Percentiles rank a stretch among this genome's conserved stretches.
Evolutionary conservation across 2,888 invertebrate genomes (phyloP).

Genomic region (Xestobium rufovillosum): DNA sequence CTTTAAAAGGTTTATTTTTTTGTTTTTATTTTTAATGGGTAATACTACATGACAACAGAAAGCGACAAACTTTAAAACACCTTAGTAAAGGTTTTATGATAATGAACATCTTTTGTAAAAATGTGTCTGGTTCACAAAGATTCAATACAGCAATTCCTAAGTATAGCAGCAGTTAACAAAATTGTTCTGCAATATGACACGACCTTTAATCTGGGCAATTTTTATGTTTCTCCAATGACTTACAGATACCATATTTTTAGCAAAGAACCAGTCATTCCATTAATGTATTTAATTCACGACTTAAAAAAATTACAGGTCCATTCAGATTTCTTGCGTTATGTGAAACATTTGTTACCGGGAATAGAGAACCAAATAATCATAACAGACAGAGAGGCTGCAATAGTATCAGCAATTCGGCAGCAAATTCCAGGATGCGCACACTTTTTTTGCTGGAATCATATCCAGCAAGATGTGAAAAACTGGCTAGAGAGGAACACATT

Average conservation of each 20-base stretch:
- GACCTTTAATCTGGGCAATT: conserved; percentile 14
- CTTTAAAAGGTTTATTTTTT: too few species aligned
- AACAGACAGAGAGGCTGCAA: conserved; percentile 11
- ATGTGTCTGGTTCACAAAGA: too few species aligned
- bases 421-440: conserved; percentile 3
- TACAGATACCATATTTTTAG: conserved; percentile 8
- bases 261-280: conserved; percentile 8
- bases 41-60: too few species aligned
- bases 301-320: conserved; percentile 8
- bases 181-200: conserved; percentile 12
- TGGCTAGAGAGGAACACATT: conserved; percentile 7
- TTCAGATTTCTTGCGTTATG: conserved; percentile 12
- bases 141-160: too few species aligned
- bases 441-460: conserved; percentile 10
- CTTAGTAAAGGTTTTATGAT: too few species aligned
- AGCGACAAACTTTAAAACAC: too few species aligned
- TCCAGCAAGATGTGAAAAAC: conserved; percentile 9
- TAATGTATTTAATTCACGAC: conserved; percentile 11
- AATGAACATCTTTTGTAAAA: too few species aligned
- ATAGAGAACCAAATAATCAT: conserved; percentile 5
- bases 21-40: too few species aligned
- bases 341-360: conserved; percentile 6
- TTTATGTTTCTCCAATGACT: conserved; percentile 11
- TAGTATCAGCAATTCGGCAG: conserved; percentile 6
- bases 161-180: too few species aligned